phyloP scores from a whole-genome alignment of 30 jellyfish, hydroid and myxozoan genomes.

The Rhopilema esculentum region DNA sequence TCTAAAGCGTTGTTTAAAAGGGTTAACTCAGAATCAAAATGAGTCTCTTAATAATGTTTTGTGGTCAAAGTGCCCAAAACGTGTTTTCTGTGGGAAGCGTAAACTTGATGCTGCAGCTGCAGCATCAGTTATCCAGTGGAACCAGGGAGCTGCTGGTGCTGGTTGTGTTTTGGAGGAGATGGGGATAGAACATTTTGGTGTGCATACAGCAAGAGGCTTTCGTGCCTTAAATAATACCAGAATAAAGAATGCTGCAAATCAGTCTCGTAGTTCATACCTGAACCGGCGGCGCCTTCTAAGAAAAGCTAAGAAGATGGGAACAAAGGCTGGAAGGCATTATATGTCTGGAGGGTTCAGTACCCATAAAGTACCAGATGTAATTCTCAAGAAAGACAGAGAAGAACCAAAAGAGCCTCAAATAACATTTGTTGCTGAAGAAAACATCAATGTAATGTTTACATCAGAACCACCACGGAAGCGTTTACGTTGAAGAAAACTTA shows the following conservation, averaged over 20 bases:
- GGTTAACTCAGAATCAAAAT: slow-evolving; percentile 58
- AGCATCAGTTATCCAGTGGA: slow-evolving; percentile 6
- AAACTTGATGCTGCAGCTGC: too few species aligned
- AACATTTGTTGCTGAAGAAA: background rate
- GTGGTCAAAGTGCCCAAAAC: slow-evolving; percentile 63
- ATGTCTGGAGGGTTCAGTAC: background rate
- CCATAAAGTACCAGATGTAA: background rate
- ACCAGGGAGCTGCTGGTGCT: slow-evolving; percentile 3
- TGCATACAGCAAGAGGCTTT: slow-evolving; percentile 2
- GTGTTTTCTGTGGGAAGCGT: slow-evolving; percentile 19
- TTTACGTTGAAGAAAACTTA: background rate
- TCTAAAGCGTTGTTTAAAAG: slow-evolving; percentile 49
- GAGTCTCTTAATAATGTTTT: slow-evolving; percentile 49
- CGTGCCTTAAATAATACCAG: background rate
- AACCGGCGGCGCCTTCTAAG: background rate
- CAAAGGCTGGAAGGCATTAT: background rate
- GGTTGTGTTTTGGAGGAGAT: background rate
- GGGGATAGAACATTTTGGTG: background rate
- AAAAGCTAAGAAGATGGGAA: background rate
- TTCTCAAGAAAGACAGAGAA: background rate
- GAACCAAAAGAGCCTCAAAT: background rate
- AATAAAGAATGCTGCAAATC: background rate
- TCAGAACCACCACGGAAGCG: background rate
- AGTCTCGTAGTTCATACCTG: background rate
- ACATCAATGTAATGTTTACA: background rate